A percentile compares a stretch with the other conserved stretches of the same genome.
Evolutionary conservation across 2,888 invertebrate species (phyloP).

Genomic region (Atrina japonica): DNA sequence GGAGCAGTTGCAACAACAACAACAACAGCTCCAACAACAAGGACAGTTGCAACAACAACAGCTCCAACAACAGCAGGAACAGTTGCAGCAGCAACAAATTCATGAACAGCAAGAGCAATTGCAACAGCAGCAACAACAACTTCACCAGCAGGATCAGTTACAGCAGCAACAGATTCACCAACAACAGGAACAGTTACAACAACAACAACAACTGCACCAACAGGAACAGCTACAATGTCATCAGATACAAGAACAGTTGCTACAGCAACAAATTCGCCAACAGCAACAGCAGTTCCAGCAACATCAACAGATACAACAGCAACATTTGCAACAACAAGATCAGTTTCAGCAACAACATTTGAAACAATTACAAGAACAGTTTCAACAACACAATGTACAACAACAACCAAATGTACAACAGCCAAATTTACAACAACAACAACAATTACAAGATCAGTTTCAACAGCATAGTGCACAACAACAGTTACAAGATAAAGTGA

Average conservation of each 20-base stretch:
- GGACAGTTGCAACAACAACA: conserved; percentile 4
- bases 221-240: not conserved
- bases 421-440: conserved; percentile 4
- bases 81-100: too few relatives aligned
- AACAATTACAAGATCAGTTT: not conserved
- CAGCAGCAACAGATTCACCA: conserved; percentile 6
- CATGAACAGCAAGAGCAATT: not conserved
- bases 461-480: conserved; percentile 9
- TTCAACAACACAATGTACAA: too few relatives aligned
- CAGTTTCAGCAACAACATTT: not conserved
- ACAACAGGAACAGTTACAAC: too few relatives aligned
- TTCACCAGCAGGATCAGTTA: not conserved
- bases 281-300: not conserved
- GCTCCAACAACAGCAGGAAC: not conserved
- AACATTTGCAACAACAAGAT: not conserved
- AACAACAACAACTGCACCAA: not conserved
- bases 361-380: too few relatives aligned
- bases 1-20: not conserved
- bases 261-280: conserved; percentile 1
- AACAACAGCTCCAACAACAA: not conserved
- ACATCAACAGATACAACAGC: conserved; percentile 5
- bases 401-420: not conserved
- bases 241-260: not conserved
- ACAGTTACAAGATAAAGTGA: not conserved
- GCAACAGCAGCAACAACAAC: not conserved